Evolutionary conservation across 2,888 invertebrate genomes (phyloP).

Genomic region (Gastrophysa polygoni): DNA sequence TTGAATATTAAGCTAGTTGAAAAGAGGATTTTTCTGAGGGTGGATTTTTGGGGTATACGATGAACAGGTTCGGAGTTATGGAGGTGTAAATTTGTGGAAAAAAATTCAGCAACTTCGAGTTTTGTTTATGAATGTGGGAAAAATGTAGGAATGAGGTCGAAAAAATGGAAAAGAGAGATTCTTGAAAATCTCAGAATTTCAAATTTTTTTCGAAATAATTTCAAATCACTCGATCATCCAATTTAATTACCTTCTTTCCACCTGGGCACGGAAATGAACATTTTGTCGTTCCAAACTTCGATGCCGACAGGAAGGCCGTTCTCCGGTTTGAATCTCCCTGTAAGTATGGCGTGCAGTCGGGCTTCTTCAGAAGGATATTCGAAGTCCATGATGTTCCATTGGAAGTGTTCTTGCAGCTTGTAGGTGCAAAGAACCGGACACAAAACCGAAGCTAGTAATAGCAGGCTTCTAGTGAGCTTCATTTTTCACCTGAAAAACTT

Average conservation of each 20-base stretch:
- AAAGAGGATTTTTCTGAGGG: too few species aligned
- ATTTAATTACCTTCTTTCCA: slow-evolving; percentile 81
- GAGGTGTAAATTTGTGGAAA: too few species aligned
- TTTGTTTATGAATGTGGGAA: too few species aligned
- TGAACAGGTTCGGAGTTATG: too few species aligned
- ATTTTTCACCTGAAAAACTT: not conserved
- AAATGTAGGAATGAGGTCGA: too few species aligned
- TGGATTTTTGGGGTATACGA: too few species aligned
- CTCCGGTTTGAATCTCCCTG: slow-evolving; percentile 73
- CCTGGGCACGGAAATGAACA: slow-evolving; percentile 83
- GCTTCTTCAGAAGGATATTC: slow-evolving; percentile 70
- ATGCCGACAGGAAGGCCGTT: slow-evolving; percentile 84
- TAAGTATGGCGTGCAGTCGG: slow-evolving; percentile 68
- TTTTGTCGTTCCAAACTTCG: slow-evolving; percentile 78
- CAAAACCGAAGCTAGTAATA: not conserved
- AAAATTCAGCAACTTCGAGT: too few species aligned
- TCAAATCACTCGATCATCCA: too few species aligned
- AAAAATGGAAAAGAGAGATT: not conserved
- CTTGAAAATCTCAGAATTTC: not conserved
- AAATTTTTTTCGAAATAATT: not conserved
- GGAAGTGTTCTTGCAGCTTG: slow-evolving; percentile 57
- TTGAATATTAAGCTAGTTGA: too few species aligned
- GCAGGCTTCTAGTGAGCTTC: not conserved
- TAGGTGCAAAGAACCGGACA: slow-evolving; percentile 2
- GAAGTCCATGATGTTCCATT: slow-evolving; percentile 79